Conservation (phyloP, 2,888 invertebrate genomes). For the Drosophila meridiana region DNA sequence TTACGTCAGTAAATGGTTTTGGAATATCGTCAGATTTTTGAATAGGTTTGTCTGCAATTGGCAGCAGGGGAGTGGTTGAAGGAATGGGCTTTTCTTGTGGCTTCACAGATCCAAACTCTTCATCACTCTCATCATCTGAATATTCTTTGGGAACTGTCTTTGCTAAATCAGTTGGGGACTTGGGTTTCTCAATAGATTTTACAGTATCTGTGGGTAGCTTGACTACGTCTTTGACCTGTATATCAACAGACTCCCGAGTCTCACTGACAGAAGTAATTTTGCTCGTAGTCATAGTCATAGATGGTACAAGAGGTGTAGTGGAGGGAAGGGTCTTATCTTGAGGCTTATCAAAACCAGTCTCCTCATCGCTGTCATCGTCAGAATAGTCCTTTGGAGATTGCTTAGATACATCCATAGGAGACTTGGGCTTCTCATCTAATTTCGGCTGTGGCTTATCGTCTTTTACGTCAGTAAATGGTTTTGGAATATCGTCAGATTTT, state of each 20-base stretch:
- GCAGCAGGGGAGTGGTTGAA: neutral
- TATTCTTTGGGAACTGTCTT: neutral
- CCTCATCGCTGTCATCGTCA: slow-evolving; percentile 18
- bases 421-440: neutral
- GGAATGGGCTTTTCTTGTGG: neutral
- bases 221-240: neutral
- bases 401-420: neutral
- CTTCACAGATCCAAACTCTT: neutral
- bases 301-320: neutral
- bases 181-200: neutral
- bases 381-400: slow-evolving; percentile 1
- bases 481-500: neutral
- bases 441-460: neutral
- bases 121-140: slow-evolving; percentile 8
- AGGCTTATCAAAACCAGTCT: slow-evolving; percentile 14
- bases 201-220: neutral
- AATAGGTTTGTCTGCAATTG: neutral
- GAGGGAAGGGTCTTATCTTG: neutral
- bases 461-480: neutral
- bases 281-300: neutral
- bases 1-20: neutral
- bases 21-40: neutral
- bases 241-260: neutral
- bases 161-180: neutral
- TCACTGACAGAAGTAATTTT: neutral